These are phyloP conservation scores for Leptopilina clavipes DNA, from an alignment of 1,140 invertebrate species.

Conservation along the genomic window DNA sequence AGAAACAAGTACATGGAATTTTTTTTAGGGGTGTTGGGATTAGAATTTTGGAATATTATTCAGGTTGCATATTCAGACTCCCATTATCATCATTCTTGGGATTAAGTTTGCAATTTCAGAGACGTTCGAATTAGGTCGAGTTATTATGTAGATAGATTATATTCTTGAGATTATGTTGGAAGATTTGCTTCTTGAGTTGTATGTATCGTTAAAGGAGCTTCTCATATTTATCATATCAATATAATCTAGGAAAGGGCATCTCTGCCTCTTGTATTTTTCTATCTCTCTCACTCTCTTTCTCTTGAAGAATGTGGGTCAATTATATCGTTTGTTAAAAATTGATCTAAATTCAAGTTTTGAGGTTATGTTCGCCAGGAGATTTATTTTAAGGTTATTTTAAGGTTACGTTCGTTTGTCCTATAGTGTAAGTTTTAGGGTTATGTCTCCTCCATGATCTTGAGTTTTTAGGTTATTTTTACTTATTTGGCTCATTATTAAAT, in stretches of 20 bases:
- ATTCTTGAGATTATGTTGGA: background rate
- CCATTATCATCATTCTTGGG: background rate
- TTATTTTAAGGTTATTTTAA: no score
- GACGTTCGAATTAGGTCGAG: background rate
- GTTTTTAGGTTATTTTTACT: no score
- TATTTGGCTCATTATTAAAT: no score
- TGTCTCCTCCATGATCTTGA: no score
- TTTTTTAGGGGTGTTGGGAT: no score
- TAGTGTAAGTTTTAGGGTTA: no score
- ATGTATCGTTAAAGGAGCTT: background rate
- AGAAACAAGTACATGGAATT: no score
- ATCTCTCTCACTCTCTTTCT: background rate
- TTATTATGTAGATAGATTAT: constrained; percentile 3
- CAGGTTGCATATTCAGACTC: background rate
- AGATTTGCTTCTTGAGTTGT: background rate
- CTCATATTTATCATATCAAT: constrained; percentile 9
- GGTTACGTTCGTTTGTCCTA: no score
- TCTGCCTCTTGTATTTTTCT: background rate
- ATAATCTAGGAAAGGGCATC: background rate
- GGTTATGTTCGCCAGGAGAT: no score
- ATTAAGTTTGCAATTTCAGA: constrained; percentile 13
- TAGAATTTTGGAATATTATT: background rate
- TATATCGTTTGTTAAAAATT: no score
- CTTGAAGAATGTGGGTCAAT: background rate
- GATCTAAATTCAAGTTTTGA: no score